phyloP scores from a whole-genome alignment of 1,140 invertebrate species.

The Drosophila persimilis region DNA sequence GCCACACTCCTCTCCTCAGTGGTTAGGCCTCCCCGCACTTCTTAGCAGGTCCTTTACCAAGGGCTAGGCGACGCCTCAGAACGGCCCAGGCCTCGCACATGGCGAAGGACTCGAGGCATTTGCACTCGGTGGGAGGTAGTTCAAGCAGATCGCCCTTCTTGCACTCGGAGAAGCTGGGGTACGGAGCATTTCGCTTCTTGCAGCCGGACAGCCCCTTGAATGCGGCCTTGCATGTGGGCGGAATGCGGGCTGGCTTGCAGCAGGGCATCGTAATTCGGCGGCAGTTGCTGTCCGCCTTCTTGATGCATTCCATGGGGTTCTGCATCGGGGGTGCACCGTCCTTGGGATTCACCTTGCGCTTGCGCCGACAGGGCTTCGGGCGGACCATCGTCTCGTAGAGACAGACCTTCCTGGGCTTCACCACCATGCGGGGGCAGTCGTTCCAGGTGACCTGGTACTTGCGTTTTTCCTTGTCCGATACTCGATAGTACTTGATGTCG shows the following conservation, averaged over 20 bases:
- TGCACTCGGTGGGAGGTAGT: slow-evolving; percentile 42
- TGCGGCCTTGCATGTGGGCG: slow-evolving; percentile 24
- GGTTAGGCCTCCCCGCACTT: slow-evolving; percentile 47
- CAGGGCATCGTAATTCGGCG: slow-evolving; percentile 19
- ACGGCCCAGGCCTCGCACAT: slow-evolving; percentile 58
- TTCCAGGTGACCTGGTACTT: slow-evolving; percentile 65
- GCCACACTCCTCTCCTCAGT: background rate
- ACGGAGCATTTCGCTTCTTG: slow-evolving; percentile 47
- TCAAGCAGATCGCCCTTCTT: slow-evolving; percentile 41
- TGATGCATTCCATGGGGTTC: slow-evolving; percentile 24
- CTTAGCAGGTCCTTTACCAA: background rate
- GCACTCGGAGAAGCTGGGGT: slow-evolving; percentile 68
- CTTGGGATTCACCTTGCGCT: background rate
- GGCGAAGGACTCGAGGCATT: slow-evolving; percentile 33
- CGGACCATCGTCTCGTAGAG: slow-evolving; percentile 22
- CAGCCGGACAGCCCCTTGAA: slow-evolving; percentile 7
- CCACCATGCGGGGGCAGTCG: slow-evolving; percentile 52
- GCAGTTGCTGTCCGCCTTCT: background rate
- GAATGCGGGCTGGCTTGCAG: slow-evolving; percentile 18
- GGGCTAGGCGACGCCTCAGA: slow-evolving; percentile 32
- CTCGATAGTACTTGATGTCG: slow-evolving; percentile 22
- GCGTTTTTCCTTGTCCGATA: slow-evolving; percentile 56
- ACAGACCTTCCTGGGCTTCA: slow-evolving; percentile 66
- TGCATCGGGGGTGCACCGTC: slow-evolving; percentile 5
- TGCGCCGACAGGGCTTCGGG: slow-evolving; percentile 31